Evolutionary conservation across 2,888 invertebrate genomes (phyloP).

Genomic region (Drosophila demipolita): DNA sequence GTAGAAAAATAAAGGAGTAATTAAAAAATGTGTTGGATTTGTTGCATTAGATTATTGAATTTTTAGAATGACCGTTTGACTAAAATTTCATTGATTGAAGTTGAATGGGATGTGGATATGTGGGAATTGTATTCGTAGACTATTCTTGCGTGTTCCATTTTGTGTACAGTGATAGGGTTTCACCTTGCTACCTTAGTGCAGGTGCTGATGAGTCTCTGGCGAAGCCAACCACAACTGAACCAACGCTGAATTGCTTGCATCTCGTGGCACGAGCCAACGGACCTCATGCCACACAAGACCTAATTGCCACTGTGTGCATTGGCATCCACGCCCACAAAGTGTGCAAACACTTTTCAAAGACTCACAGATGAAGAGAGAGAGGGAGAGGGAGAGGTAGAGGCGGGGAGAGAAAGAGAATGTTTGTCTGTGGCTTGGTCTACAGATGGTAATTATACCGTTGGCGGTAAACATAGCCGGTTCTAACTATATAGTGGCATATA

Average conservation of each 20-base stretch:
- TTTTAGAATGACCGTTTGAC: not conserved
- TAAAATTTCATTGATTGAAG: not conserved
- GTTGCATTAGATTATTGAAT: not conserved
- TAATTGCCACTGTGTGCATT: slow-evolving; percentile 64
- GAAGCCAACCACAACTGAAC: slow-evolving; percentile 45
- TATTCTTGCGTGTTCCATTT: not conserved
- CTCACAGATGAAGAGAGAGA: not conserved
- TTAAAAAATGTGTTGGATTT: not conserved
- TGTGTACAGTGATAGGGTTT: not conserved
- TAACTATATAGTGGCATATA: slow-evolving; percentile 26
- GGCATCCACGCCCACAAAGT: slow-evolving; percentile 63
- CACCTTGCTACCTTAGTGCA: slow-evolving; percentile 2
- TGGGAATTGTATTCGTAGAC: not conserved
- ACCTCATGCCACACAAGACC: slow-evolving; percentile 58
- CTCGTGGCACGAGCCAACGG: slow-evolving; percentile 29
- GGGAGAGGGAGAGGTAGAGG: not conserved
- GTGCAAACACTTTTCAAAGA: slow-evolving; percentile 53
- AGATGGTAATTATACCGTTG: slow-evolving; percentile 62
- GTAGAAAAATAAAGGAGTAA: not conserved
- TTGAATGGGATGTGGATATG: not conserved
- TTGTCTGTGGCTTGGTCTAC: slow-evolving; percentile 23
- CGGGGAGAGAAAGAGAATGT: not conserved
- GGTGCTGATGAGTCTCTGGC: slow-evolving; percentile 1
- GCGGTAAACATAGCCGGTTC: slow-evolving; percentile 46
- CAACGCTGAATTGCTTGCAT: slow-evolving; percentile 28